Evolutionary conservation across 2,113 vertebrate species (phyloP).

Genomic region (Erythrocercus mccallii): DNA sequence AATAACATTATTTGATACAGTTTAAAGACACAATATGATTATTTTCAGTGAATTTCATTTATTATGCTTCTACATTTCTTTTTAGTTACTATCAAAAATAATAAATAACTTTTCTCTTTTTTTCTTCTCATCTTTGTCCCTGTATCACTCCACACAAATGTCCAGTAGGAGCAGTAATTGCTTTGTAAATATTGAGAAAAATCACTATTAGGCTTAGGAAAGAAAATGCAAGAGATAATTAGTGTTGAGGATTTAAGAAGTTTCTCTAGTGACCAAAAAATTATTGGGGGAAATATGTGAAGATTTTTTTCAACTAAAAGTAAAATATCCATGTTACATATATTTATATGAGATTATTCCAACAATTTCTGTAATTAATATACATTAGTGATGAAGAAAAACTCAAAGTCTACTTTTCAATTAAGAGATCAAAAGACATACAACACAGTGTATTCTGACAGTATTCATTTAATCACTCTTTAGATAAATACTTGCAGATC

Average conservation of each 20-base stretch:
- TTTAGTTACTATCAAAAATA: neutral
- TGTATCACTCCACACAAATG: neutral
- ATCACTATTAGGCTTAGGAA: neutral
- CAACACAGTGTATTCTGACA: neutral
- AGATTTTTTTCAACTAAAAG: neutral
- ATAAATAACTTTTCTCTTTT: neutral
- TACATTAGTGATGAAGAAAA: neutral
- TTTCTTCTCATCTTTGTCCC: neutral
- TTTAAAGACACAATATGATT: neutral
- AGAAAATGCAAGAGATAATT: neutral
- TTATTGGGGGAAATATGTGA: neutral
- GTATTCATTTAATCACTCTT: neutral
- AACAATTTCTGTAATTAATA: neutral
- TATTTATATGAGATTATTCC: neutral
- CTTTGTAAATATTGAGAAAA: neutral
- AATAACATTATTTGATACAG: neutral
- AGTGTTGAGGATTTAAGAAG: neutral
- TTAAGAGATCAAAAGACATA: neutral
- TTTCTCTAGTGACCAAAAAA: neutral
- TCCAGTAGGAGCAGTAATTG: neutral
- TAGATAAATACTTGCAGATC: neutral
- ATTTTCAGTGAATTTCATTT: neutral
- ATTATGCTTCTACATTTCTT: neutral
- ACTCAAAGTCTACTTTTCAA: slow-evolving; percentile 50
- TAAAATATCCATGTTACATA: neutral